Evolutionary conservation across 2,113 vertebrate species (phyloP).

Genomic region (Otis tarda): DNA sequence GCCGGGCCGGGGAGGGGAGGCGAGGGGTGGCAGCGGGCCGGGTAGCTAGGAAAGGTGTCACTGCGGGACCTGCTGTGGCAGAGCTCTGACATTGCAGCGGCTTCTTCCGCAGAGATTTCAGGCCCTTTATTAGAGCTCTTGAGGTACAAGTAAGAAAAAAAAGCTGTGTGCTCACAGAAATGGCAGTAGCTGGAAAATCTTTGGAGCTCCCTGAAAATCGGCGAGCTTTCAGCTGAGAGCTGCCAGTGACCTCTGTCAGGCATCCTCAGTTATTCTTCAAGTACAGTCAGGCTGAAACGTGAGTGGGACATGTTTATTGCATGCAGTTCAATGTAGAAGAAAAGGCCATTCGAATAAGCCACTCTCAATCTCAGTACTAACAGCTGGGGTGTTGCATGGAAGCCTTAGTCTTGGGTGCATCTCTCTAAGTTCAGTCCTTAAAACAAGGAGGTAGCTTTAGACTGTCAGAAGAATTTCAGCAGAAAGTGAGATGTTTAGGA

Average conservation of each 20-base stretch:
- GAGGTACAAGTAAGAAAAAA: not conserved
- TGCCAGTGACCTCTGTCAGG: too few relatives aligned
- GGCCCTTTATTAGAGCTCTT: too few relatives aligned
- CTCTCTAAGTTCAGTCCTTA: not conserved
- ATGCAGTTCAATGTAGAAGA: accelerated
- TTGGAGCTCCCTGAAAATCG: not conserved
- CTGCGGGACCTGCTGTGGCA: accelerated
- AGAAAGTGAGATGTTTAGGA: not conserved
- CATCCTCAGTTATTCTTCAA: accelerated
- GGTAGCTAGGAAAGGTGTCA: accelerated
- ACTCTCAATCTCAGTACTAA: not conserved
- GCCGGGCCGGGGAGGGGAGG: not conserved
- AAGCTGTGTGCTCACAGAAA: not conserved
- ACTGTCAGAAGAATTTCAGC: not conserved
- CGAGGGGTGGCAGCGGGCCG: accelerated
- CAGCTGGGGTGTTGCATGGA: not conserved
- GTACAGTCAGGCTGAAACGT: not conserved
- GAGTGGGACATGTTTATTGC: not conserved
- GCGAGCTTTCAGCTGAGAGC: not conserved
- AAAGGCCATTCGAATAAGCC: accelerated
- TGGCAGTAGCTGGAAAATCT: too few relatives aligned
- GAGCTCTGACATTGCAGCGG: too few relatives aligned
- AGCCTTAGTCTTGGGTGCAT: accelerated
- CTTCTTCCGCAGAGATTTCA: accelerated
- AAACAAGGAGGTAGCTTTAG: not conserved